These are phyloP conservation scores for Galerucella calmariensis DNA, from an alignment of 2,888 invertebrate species.

Conservation along the genomic window DNA sequence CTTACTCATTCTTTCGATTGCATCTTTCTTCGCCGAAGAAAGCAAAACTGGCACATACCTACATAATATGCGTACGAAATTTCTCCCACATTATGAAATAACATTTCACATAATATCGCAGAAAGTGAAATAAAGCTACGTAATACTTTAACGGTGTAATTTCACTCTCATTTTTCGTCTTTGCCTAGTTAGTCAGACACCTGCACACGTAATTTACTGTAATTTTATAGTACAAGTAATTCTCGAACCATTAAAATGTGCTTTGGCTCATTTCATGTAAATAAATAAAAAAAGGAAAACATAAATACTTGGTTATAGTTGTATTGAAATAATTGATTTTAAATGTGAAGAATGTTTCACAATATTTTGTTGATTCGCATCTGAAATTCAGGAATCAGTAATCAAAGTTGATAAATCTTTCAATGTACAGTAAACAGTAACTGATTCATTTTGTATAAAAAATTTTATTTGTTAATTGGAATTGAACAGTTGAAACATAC, in stretches of 20 bases:
- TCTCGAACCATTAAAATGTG: background rate
- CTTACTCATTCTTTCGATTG: conserved; percentile 2
- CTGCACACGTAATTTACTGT: conserved; percentile 14
- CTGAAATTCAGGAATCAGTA: too few relatives aligned
- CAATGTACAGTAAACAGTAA: too few relatives aligned
- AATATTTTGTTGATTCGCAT: too few relatives aligned
- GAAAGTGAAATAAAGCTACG: conserved; percentile 34
- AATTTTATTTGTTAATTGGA: too few relatives aligned
- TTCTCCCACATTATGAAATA: conserved; percentile 40
- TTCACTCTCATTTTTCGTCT: conserved; percentile 39
- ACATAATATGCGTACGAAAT: conserved; percentile 32
- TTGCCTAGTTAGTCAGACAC: conserved; percentile 16
- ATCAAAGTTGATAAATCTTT: too few relatives aligned
- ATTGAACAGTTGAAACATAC: too few relatives aligned
- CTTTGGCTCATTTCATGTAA: too few relatives aligned
- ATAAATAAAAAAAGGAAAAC: too few relatives aligned
- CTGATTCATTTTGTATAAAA: too few relatives aligned
- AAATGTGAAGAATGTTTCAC: too few relatives aligned
- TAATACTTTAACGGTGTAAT: conserved; percentile 38
- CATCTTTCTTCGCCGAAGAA: conserved; percentile 20
- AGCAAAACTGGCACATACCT: conserved; percentile 29
- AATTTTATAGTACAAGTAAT: background rate
- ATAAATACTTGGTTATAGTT: too few relatives aligned
- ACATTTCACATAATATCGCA: conserved; percentile 39
- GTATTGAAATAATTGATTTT: too few relatives aligned